Conservation (phyloP, 2,888 invertebrate species). For the Ptychoptera contaminata region DNA sequence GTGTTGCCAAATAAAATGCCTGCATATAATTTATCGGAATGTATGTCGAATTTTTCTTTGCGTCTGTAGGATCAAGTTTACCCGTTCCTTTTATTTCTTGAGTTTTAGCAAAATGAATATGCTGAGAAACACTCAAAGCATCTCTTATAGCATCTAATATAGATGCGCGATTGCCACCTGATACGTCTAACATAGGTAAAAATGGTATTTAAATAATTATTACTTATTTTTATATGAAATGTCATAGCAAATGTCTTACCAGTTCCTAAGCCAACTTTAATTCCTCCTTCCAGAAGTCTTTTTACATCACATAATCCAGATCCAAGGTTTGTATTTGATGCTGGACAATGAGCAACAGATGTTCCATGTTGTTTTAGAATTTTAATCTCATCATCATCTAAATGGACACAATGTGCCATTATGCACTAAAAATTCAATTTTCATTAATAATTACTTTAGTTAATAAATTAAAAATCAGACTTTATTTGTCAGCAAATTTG, state of each 20-base stretch:
- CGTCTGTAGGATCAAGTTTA: slow-evolving; percentile 6
- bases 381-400: slow-evolving; percentile 51
- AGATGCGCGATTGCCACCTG: slow-evolving; percentile 64
- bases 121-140: slow-evolving; percentile 57
- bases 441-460: not conserved
- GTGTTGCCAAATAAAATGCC: slow-evolving; percentile 68
- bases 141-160: slow-evolving; percentile 61
- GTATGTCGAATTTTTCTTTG: slow-evolving; percentile 13
- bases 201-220: slow-evolving; percentile 3
- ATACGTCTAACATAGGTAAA: slow-evolving; percentile 43
- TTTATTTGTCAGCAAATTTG: slow-evolving; percentile 55
- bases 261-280: slow-evolving; percentile 74
- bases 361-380: slow-evolving; percentile 43
- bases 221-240: slow-evolving; percentile 5
- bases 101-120: slow-evolving; percentile 39
- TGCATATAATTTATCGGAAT: slow-evolving; percentile 52
- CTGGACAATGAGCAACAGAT: slow-evolving; percentile 72
- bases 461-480: slow-evolving; percentile 30
- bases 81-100: slow-evolving; percentile 22
- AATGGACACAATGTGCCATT: slow-evolving; percentile 70
- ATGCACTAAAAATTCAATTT: slow-evolving; percentile 33
- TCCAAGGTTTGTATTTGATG: slow-evolving; percentile 63
- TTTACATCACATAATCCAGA: slow-evolving; percentile 72
- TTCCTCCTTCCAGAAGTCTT: slow-evolving; percentile 40
- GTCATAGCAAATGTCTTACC: slow-evolving; percentile 35